phyloP scores from a whole-genome alignment of 2,888 invertebrate genomes.

The Furcula furcula region DNA sequence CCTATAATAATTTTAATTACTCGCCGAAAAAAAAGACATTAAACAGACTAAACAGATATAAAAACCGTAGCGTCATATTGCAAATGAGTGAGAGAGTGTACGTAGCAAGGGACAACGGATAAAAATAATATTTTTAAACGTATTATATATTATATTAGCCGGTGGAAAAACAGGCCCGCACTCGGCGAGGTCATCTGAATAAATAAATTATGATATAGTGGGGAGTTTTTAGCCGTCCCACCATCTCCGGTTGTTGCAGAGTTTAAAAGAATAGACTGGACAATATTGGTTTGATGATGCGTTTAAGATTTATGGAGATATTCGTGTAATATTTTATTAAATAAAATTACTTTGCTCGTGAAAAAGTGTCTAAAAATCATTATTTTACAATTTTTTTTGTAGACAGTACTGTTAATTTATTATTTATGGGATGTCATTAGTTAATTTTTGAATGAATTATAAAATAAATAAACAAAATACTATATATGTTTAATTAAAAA shows the following conservation, averaged over 20 bases:
- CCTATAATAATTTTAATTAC: slow-evolving; percentile 81
- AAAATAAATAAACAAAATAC: too few relatives aligned
- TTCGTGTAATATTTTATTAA: too few relatives aligned
- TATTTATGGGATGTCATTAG: too few relatives aligned
- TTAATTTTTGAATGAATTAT: too few relatives aligned
- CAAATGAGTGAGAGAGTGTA: slow-evolving; percentile 62
- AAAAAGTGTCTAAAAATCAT: too few relatives aligned
- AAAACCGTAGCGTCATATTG: slow-evolving; percentile 65
- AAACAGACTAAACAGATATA: slow-evolving; percentile 68
- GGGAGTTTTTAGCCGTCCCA: slow-evolving; percentile 51
- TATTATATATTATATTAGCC: slow-evolving; percentile 61
- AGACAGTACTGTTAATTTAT: too few relatives aligned
- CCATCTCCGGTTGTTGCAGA: slow-evolving; percentile 52
- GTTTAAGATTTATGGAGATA: too few relatives aligned
- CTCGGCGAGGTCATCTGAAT: slow-evolving; percentile 71
- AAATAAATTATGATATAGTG: slow-evolving; percentile 81
- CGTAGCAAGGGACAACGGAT: slow-evolving; percentile 11
- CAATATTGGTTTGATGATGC: too few relatives aligned
- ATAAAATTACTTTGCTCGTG: too few relatives aligned
- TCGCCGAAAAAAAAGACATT: slow-evolving; percentile 68
- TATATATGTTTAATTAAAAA: too few relatives aligned
- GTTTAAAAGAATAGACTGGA: slow-evolving; percentile 30
- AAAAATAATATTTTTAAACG: slow-evolving; percentile 54
- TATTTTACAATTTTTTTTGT: too few relatives aligned
- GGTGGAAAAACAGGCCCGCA: slow-evolving; percentile 59